Percentiles rank a stretch among this genome's conserved stretches.
These are phyloP conservation scores for Philereme transversata DNA, from an alignment of 2,888 invertebrate genomes.

Conservation along the genomic window DNA sequence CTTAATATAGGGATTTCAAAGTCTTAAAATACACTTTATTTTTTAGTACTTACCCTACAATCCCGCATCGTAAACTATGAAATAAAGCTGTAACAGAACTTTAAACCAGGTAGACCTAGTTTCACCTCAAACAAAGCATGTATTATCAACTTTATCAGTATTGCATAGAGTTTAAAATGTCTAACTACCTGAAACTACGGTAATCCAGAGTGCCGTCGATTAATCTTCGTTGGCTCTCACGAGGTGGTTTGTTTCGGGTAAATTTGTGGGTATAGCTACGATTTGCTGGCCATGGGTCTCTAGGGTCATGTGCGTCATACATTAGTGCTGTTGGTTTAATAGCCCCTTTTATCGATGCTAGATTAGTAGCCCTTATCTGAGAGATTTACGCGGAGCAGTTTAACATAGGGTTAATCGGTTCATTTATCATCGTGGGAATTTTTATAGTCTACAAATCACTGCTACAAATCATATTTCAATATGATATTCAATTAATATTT, in stretches of 20 bases:
- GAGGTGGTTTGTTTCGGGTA: slow-evolving; percentile 76
- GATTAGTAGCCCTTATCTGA: slow-evolving; percentile 46
- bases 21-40: too few species aligned
- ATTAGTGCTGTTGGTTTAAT: slow-evolving; percentile 75
- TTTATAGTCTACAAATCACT: neutral
- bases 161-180: slow-evolving; percentile 42
- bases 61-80: neutral
- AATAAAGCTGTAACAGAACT: slow-evolving; percentile 58
- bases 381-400: slow-evolving; percentile 39
- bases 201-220: slow-evolving; percentile 71
- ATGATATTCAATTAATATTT: too few species aligned
- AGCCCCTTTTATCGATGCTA: slow-evolving; percentile 64
- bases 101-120: slow-evolving; percentile 53
- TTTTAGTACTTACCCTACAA: too few species aligned
- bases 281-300: slow-evolving; percentile 71
- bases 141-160: slow-evolving; percentile 45
- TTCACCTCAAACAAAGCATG: slow-evolving; percentile 11
- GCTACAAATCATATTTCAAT: too few species aligned
- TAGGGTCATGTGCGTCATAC: slow-evolving; percentile 71
- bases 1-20: too few species aligned
- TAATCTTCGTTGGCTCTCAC: slow-evolving; percentile 76
- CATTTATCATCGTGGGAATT: neutral
- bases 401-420: slow-evolving; percentile 14
- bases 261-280: slow-evolving; percentile 75
- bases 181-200: slow-evolving; percentile 55